Conservation (phyloP, 64 coral and sea anemone species). For the Pocillopora damicornis region DNA sequence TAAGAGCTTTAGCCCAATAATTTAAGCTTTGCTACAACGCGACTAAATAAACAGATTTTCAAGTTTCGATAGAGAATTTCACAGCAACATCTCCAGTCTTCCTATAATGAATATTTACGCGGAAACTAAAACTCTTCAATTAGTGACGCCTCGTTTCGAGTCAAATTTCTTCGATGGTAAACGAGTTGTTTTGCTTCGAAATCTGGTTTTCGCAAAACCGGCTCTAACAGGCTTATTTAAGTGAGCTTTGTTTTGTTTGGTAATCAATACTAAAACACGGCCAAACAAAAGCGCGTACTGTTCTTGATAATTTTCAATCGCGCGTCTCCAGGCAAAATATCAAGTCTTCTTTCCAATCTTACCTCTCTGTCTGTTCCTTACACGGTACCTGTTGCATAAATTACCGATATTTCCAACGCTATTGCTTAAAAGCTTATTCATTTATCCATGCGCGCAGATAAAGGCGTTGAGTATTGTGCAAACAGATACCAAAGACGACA, state of each 20-base stretch:
- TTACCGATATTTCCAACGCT: background rate
- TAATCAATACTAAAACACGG: background rate
- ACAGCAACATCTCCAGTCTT: background rate
- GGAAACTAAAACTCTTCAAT: background rate
- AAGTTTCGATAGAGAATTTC: background rate
- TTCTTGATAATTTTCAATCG: background rate
- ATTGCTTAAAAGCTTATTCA: conserved; percentile 22
- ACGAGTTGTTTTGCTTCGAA: background rate
- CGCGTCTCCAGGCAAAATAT: background rate
- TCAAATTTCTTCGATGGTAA: background rate
- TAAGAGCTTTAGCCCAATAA: background rate
- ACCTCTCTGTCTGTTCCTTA: background rate
- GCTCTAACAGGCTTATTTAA: background rate
- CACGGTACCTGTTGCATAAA: conserved; percentile 12
- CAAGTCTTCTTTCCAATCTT: background rate
- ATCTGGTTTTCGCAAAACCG: background rate
- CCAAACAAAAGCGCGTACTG: background rate
- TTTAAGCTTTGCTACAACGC: background rate
- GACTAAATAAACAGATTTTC: background rate
- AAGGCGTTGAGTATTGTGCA: background rate
- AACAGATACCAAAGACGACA: background rate
- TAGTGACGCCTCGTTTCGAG: background rate
- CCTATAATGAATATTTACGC: background rate
- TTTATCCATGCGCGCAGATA: background rate
- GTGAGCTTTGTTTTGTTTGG: background rate